Conservation (phyloP, 2,888 invertebrate species). For the Cerastis rubricosa region DNA sequence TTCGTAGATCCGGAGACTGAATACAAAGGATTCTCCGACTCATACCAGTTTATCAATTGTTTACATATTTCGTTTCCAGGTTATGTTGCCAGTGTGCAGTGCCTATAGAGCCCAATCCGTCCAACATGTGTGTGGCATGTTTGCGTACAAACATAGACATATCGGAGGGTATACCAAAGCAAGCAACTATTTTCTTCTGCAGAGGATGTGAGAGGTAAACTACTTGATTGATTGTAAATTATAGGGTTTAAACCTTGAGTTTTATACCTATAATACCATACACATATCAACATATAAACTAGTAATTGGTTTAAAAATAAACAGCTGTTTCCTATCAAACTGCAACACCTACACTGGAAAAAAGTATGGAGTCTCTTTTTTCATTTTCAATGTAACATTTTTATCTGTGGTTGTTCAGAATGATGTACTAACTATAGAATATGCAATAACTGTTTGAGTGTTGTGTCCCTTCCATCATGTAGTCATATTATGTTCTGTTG, state of each 20-base stretch:
- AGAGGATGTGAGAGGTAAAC: slow-evolving; percentile 96
- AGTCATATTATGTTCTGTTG: too few species aligned
- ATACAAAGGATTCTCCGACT: neutral
- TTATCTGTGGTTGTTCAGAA: too few species aligned
- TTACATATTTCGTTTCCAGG: slow-evolving; percentile 82
- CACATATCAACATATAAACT: too few species aligned
- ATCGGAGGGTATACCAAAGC: slow-evolving; percentile 98
- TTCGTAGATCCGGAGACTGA: neutral
- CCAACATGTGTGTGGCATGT: slow-evolving; percentile 99
- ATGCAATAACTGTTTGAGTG: too few species aligned
- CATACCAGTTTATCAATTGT: neutral
- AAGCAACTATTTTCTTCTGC: slow-evolving; percentile 97
- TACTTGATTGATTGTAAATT: neutral
- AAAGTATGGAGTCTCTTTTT: too few species aligned
- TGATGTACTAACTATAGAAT: too few species aligned
- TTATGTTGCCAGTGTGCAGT: slow-evolving; percentile 98
- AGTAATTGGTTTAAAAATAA: too few species aligned
- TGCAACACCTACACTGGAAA: too few species aligned
- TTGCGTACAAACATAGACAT: slow-evolving; percentile 98
- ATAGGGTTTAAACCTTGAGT: neutral
- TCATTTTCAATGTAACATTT: too few species aligned
- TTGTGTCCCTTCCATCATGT: too few species aligned
- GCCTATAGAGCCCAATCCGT: slow-evolving; percentile 97
- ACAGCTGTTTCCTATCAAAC: too few species aligned
- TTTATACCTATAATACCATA: too few species aligned